Base-by-base conservation (phyloP, 2,797 vertebrate species). In the Parotocinclus haroldoi region DNA sequence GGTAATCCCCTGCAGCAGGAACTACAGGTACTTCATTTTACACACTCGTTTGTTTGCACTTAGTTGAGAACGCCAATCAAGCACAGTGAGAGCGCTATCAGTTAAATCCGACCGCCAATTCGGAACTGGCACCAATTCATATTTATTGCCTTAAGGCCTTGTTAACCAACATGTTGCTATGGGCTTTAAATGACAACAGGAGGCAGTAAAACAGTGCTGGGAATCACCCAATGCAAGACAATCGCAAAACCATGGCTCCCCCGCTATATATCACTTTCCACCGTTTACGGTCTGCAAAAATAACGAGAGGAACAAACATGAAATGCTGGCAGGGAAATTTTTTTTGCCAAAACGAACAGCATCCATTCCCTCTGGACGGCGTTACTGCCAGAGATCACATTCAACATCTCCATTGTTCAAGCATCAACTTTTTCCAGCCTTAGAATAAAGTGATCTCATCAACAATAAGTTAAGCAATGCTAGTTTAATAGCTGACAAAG, bases 201-300 rank as follows among this genome's bases (percentile, higher is more conserved):
- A 66, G 54, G 66, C 69, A 53, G 61, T 78, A 76, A 82, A 77
- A n/a, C n/a, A n/a, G n/a, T n/a, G n/a, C 46, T 36, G 55, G 50
- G 51, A n/a, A n/a, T 70, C 66, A 66, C 66, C 10, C 39, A n/a
- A 56, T 19, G 68, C 68, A 76, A 80, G 66, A 63, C 59, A 39
- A 79, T 69, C 49, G 63, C 58, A 39, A 45, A 64, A 56, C 75
- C 63, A 72, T 51, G 55, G 44, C 58, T 38, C 64, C 56, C n/a
- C 63, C 12, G 4, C 1, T 27, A 40, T 40, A 48, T 68, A 60
- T 76, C 56, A 39, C 39, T 66, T 68, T 68, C 60, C 42, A 40
- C 60, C 18, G 16, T 38, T 56, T 64, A 27, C 17, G 18, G 13
- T n/a, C n/a, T n/a, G 50, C 14, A 13, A 63, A 63, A 73, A 42